A percentile compares a stretch with the other conserved stretches of the same genome.
Conservation (phyloP, 2,888 invertebrate genomes). For the Ypsolopha scabrella region DNA sequence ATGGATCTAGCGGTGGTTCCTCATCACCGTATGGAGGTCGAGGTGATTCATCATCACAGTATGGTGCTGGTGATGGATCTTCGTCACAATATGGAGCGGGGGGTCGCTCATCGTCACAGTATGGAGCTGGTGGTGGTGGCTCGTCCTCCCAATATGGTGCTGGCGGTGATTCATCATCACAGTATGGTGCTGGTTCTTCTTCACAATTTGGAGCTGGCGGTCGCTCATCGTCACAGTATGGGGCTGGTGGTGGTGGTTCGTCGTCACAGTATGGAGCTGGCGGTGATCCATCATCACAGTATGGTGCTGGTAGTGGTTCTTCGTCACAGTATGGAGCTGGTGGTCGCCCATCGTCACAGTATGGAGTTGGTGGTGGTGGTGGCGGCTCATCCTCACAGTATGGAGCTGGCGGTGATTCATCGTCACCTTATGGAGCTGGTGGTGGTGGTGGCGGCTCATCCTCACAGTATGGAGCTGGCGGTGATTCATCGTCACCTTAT, state of each 20-base stretch:
- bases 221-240: not conserved
- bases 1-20: too few relatives aligned
- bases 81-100: too few relatives aligned
- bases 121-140: too few relatives aligned
- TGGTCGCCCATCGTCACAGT: not conserved
- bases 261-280: not conserved
- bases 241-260: not conserved
- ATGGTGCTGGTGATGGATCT: too few relatives aligned
- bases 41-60: too few relatives aligned
- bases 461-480: not conserved
- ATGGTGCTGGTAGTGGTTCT: not conserved
- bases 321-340: not conserved
- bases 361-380: not conserved
- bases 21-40: too few relatives aligned
- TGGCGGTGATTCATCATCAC: too few relatives aligned
- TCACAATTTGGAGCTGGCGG: not conserved
- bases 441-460: not conserved
- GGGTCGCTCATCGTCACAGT: too few relatives aligned
- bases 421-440: not conserved
- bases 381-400: not conserved
- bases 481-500: not conserved
- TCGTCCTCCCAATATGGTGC: too few relatives aligned
- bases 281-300: not conserved
- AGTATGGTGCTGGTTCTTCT: not conserved
- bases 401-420: not conserved